Base-by-base conservation (phyloP, 2,888 invertebrate genomes). In the Arge pagana region DNA sequence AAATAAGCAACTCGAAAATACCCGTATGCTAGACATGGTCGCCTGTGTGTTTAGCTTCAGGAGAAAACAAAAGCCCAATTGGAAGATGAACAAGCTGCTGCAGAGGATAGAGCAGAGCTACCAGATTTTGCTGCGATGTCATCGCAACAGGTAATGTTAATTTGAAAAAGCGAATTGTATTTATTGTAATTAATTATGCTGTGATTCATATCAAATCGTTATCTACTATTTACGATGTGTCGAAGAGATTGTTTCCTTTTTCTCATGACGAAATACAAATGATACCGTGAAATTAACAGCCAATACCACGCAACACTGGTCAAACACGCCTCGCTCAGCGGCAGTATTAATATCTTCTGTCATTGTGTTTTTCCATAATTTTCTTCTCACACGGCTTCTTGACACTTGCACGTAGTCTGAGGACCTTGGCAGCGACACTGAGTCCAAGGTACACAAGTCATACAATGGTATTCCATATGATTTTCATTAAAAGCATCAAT, bases 61-160 rank as follows among this genome's bases (percentile, higher is more conserved):
- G 72, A 72, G 58, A 74, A 76, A 67, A 73, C 75, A 4, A 70
- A 67, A 5, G 75, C 75, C 52, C 74, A 76, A 50, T 62, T 82
- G 45, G 81, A 79, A 61, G 80, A 79, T 53, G 78, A 75, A 57
- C 77, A 77, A 67, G 69, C 72, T 36, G 74, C 70, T 19, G 73
- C 74, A 3, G 72, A 75, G 53, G 80, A 81, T 60, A 72, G 76
- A 60, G 75, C 75, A 42, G 76, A 76, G 57, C 67, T 78, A 48
- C 77, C 79, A 48, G 80, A 80, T 60, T 77, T 77, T 62, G 65
- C 78, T 50, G 76, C 78, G 33, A 79, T 79, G 71, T 69, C 78
- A 50, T 73, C 79, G 4, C 75, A 76, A 50, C 76, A 76, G 74
- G 76, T 76, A 74, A 70, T 39, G 51, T 39, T 43, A 18, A 52